Evolutionary conservation across 1,140 invertebrate species (phyloP), one percentile per base, ranked within the genome.

Genomic region (Aphaenogaster rudis): DNA sequence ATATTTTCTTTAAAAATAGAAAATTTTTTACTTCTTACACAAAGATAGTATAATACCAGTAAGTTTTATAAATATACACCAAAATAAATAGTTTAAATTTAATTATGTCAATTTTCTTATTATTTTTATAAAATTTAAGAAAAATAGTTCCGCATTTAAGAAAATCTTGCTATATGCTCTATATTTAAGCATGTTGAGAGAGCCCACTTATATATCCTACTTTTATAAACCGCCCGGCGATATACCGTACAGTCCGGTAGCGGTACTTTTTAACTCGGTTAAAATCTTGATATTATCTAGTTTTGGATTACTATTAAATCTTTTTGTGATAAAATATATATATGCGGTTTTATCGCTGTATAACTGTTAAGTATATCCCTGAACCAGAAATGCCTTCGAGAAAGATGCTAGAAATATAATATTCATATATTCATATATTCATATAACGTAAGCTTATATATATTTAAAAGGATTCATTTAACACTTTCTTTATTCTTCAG

Each of bases 241-340:
- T 72, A 54, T 72, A 72, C 15, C 8, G 33, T 39, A 72, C 7
- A 17, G 1, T 63, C 4, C 15, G 15, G 15, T 39, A 39, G 33
- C 61, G 33, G 33, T 64, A 39, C 59, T 64, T 64, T 17, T 64
- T 17, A 64, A 64, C 33, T 64, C 33, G 15, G 33, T 64, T 64
- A 64, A 64, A 36, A 36, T 8, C 61, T 17, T 39, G 5, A 64
- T 13, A 17, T 64, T 17, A 39, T 8, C 13, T 64, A 64, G 9
- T 21, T 67, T 67, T 67, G 4, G 17, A 66, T 45, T 45, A 5
- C 0, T 45, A 67, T 45, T 45, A 67, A 67, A 42, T 67, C 1
- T 13, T 45, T 45, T 67, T 45, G 28, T 33, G 33, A 63, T 33
- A 5, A 21, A 67, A 67, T 11, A 42, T 67, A 42, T 67, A 1